Base-by-base conservation (phyloP, 2,888 invertebrate genomes). In the Taphrorychus bicolor region DNA sequence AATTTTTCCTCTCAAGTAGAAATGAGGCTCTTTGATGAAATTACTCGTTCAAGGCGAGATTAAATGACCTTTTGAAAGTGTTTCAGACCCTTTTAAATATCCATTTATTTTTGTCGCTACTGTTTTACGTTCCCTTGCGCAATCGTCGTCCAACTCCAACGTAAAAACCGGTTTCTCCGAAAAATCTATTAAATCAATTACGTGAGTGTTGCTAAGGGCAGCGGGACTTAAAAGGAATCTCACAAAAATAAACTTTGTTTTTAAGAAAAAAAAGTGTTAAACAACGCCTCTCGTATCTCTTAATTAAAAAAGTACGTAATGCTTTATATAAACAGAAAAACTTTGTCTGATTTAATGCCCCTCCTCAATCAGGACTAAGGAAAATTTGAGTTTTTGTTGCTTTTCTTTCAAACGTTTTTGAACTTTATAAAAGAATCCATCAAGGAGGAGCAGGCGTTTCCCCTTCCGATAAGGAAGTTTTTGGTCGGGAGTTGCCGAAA, bases 391-490 rank as follows among this genome's bases (percentile, higher is more conserved):
- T 62, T 62, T 57, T 42, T 58, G 45, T 19, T 41, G 14, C 14
- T 57, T 52, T 52, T 63, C 40, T 59, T 59, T 49, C 23, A 22
- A 18, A 63, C 57, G 51, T 51, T 41, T 63, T 57, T 63, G 52
- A 58, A 63, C 41, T 63, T 51, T 51, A 49, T 58, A 57, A 63
- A 42, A 57, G 63, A 52, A 58, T 63, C 57, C 63, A 63, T 63
- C 57, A 57, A 63, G 63, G 52, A 58, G 21, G 19, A 56, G 51
- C 23, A 57, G 21, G 16, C 23, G 22, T 45, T 45, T 52, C 56
- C 56, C 42, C 17, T 63, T 41, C 41, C 57, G 63, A 63, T 63
- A 63, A 52, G 52, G 14, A 63, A 49, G 57, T 58, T 63, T 63
- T 63, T 63, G 49, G 21, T 51, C 40, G 2, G 7, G 41, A 19